These are phyloP conservation scores for Paracentrotus lividus DNA, from an alignment of 53 echinoderm and acorn worm species.

Conservation along the genomic window DNA sequence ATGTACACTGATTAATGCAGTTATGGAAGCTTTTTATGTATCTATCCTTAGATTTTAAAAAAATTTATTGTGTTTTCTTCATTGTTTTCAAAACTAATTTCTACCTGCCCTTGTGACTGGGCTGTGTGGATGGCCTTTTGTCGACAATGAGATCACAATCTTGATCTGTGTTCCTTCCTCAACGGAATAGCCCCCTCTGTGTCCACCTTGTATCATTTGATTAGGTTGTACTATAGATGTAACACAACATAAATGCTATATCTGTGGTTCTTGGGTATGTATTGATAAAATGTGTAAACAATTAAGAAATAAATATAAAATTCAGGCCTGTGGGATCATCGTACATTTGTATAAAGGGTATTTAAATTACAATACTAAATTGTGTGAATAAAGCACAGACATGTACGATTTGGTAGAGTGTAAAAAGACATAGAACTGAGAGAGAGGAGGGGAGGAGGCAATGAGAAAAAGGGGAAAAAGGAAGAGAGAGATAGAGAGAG, in stretches of 20 bases:
- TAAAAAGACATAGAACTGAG: neutral
- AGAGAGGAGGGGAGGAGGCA: neutral
- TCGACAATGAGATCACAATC: constrained; percentile 25
- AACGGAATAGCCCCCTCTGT: constrained; percentile 43
- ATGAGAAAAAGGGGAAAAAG: neutral
- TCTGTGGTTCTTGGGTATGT: too few species aligned
- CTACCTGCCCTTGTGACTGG: neutral
- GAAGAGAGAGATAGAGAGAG: neutral
- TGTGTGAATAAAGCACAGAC: too few species aligned
- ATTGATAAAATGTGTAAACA: too few species aligned
- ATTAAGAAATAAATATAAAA: too few species aligned
- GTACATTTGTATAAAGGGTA: too few species aligned
- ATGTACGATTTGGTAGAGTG: too few species aligned
- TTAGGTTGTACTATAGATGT: neutral
- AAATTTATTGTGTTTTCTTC: neutral
- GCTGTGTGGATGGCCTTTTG: neutral
- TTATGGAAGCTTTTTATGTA: neutral
- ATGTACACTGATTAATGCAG: neutral
- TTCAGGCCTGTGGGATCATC: too few species aligned
- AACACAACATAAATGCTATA: neutral
- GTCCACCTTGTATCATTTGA: neutral
- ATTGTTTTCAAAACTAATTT: neutral
- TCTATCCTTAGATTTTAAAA: neutral
- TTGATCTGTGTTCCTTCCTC: constrained; percentile 42
- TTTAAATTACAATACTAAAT: too few species aligned